Conservation (phyloP, 2,113 vertebrate genomes). For the Cyprinodon brontotheroides region DNA sequence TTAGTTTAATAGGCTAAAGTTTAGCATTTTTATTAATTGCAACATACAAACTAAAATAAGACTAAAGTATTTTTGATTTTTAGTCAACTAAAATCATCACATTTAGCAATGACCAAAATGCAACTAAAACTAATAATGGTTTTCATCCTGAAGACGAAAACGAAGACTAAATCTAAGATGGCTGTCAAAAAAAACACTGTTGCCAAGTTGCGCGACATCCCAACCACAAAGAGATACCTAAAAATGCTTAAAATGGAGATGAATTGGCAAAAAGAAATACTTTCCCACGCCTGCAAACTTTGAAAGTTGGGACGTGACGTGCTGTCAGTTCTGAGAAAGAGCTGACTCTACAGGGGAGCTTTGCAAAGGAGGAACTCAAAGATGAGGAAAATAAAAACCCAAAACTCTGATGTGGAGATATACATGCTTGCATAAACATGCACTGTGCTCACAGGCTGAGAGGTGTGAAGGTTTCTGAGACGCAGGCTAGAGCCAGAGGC, state of each 20-base stretch:
- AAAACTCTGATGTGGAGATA: conserved; percentile 25
- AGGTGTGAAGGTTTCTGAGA: conserved; percentile 65
- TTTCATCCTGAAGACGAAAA: no score
- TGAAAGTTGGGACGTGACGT: conserved; percentile 41
- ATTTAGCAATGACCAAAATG: no score
- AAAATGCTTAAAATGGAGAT: conserved; percentile 17
- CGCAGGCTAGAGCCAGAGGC: conserved; percentile 55
- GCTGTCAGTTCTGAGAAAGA: conserved; percentile 46
- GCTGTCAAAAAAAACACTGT: no score
- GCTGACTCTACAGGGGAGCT: conserved; percentile 59
- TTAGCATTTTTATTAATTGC: no score
- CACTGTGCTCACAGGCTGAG: conserved; percentile 41
- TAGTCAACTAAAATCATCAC: no score
- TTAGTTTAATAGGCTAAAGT: no score
- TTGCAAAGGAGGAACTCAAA: conserved; percentile 66
- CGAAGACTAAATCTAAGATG: no score
- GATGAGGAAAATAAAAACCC: neutral
- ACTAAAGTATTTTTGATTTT: no score
- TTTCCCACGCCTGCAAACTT: conserved; percentile 51
- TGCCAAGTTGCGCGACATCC: conserved; percentile 9
- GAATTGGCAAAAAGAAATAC: conserved; percentile 40
- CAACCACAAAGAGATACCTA: conserved; percentile 17
- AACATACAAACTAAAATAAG: no score
- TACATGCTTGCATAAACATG: conserved; percentile 56
- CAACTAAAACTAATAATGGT: no score